Evolutionary conservation across 30 jellyfish, hydroid and myxozoan species (phyloP), one percentile per base, ranked within the genome.

Genomic region (Mastigias papua): DNA sequence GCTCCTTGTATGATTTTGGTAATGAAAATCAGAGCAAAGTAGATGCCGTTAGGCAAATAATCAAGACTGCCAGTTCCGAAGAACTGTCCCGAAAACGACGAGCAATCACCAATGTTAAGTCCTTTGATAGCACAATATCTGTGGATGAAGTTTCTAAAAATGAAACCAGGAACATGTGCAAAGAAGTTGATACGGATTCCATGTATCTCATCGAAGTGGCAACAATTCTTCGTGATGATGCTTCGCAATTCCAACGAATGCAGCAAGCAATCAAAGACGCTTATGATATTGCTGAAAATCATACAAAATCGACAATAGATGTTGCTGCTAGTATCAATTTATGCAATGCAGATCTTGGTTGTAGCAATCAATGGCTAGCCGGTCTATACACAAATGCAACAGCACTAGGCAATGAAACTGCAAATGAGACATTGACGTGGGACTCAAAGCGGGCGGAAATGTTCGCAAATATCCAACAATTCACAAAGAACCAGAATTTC

Each of bases 351-450:
- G 68, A 76, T 28, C 34, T 29, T n/a, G 78, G 86, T 33, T 65
- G 89, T 42, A 27, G 81, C n/a, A 69, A 28, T 9, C 49, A 60
- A 29, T 83, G 90, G 92, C 69, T 87, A 50, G 26, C 60, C 13
- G 69, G 51, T 32, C 37, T 77, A 21, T 71, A 71, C 72, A 48
- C n/a, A 29, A 83, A 89, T 23, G 35, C 34, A 33, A 72, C 83
- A 33, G 48, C 25, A 72, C 69, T 23, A 1, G 20, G 20, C 46
- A 29, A 42, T 25, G 17, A 0, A 17, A 7, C 54, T 20, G n/a
- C 21, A 28, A 61, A 69, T 64, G 26, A 31, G 42, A 60, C 86
- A 8, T 25, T 30, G 49, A 15, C 90, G n/a, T 89, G 97, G 97
- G 73, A 51, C 16, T 19, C 68, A 15, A 58, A 74, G 34, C 78